These are phyloP conservation scores for Felis chaus DNA, from an alignment of 2,113 vertebrate genomes.

Conservation along the genomic window DNA sequence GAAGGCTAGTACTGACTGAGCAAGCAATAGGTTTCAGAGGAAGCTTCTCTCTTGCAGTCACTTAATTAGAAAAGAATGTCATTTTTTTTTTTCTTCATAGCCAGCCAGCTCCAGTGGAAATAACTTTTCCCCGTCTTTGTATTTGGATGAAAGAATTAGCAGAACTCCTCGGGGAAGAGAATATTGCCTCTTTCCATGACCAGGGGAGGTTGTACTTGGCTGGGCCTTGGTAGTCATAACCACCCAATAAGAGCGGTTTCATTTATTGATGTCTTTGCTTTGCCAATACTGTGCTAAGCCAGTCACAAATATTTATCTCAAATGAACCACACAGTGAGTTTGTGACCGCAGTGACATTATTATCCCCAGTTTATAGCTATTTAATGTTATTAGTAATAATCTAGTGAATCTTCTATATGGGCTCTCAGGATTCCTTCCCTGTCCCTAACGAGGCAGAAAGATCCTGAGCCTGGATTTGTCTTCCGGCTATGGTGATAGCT, in stretches of 20 bases:
- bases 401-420: neutral
- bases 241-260: neutral
- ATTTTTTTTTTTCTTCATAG: neutral
- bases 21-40: neutral
- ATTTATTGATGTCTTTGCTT: too few species aligned
- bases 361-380: neutral
- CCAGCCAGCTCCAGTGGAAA: neutral
- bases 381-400: neutral
- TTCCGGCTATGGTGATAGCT: neutral
- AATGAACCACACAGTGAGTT: rapidly evolving
- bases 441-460: neutral
- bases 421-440: neutral
- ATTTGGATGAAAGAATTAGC: neutral
- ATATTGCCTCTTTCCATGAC: neutral
- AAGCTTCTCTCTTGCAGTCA: neutral
- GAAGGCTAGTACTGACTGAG: neutral
- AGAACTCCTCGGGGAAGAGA: neutral
- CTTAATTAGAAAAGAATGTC: constrained; percentile 14
- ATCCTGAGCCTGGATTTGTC: neutral
- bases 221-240: neutral
- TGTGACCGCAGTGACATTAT: neutral
- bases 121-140: neutral
- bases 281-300: neutral
- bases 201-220: neutral
- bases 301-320: neutral